phyloP scores from a whole-genome alignment of 2,113 vertebrate genomes.

The Grammomys surdaster region DNA sequence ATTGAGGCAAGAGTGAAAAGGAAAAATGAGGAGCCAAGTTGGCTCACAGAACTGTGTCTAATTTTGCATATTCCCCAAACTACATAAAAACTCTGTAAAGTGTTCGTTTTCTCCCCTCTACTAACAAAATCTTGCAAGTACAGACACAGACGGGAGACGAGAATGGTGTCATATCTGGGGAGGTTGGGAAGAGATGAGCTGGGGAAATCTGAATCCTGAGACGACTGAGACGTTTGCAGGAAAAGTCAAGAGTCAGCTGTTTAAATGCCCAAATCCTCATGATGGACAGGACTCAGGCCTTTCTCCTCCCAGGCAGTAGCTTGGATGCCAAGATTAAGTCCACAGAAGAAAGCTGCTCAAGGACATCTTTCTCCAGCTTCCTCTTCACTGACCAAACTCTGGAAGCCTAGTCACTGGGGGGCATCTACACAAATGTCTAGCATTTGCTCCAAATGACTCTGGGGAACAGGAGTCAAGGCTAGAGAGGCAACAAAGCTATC shows the following conservation, averaged over 20 bases:
- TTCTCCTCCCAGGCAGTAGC: neutral
- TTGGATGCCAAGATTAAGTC: neutral
- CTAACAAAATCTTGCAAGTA: neutral
- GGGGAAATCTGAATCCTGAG: constrained; percentile 20
- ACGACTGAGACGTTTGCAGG: constrained; percentile 8
- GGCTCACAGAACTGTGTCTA: neutral
- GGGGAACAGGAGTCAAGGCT: neutral
- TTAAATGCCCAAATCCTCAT: neutral
- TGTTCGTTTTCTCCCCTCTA: neutral
- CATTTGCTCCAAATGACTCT: neutral
- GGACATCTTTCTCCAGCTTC: neutral
- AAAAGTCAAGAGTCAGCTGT: neutral
- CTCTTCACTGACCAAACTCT: neutral
- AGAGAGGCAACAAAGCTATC: constrained; percentile 30
- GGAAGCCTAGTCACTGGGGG: neutral
- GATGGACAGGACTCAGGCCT: neutral
- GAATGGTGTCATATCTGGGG: neutral
- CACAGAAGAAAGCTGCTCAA: neutral
- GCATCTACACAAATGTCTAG: neutral
- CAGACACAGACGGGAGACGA: neutral
- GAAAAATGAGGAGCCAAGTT: neutral
- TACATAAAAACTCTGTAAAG: neutral
- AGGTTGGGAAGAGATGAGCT: constrained; percentile 36
- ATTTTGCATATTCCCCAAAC: constrained; percentile 1
- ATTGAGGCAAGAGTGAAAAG: neutral